These are phyloP conservation scores for Octodon degus DNA, from an alignment of 2,113 vertebrate species.

Conservation along the genomic window DNA sequence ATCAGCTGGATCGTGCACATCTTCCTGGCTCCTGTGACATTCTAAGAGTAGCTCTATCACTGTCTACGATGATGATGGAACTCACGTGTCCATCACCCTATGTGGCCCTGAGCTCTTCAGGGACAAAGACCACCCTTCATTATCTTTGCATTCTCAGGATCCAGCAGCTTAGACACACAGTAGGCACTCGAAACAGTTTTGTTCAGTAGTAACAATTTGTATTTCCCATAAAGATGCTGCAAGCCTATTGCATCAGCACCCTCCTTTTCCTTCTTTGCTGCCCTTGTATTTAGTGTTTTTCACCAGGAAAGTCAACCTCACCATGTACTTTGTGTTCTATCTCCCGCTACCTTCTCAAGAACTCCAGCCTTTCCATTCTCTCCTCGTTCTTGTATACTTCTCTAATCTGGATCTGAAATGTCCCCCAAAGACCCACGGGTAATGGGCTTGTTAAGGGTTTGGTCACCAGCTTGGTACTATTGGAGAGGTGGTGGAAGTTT, in stretches of 20 bases:
- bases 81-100: not conserved
- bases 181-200: not conserved
- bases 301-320: not conserved
- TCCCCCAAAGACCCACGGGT: not conserved
- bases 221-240: not conserved
- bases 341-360: not conserved
- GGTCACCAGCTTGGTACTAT: not conserved
- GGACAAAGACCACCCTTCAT: not conserved
- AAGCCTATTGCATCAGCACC: too few relatives aligned
- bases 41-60: not conserved
- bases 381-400: not conserved
- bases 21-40: rapidly evolving
- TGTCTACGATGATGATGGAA: not conserved
- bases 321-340: not conserved
- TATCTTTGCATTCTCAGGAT: not conserved
- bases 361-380: too few relatives aligned
- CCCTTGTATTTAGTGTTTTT: not conserved
- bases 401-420: not conserved
- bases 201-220: not conserved
- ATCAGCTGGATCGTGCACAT: not conserved
- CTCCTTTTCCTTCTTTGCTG: not conserved
- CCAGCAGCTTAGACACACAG: not conserved
- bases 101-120: not conserved
- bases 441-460: not conserved
- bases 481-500: not conserved